Evolutionary conservation across 2,113 vertebrate species (phyloP), one percentile per base, ranked within the genome.

Genomic region (Accipiter virgatus): DNA sequence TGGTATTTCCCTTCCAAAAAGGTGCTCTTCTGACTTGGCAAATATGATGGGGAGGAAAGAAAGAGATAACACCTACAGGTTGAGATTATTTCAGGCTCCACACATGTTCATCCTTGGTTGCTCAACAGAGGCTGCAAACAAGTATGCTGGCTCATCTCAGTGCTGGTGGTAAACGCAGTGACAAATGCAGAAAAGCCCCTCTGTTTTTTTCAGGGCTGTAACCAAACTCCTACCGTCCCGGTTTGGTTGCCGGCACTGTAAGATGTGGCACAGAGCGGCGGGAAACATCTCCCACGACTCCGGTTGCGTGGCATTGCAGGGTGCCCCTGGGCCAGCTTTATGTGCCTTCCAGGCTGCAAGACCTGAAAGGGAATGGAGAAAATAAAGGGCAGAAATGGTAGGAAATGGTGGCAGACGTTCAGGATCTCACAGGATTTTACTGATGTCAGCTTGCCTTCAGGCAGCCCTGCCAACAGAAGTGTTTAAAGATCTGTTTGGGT

Each of bases 261-360:
- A 42, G 18, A 80, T 12, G 16, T 0, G 4, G 11, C 0, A 1
- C 23, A 32, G 19, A 84, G 36, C 13, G 4, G 1, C 1, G 6
- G 13, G 22, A 53, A 85, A 16, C 18, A 83, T 7, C 3, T 56
- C 47, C 16, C 0, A 0, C 0, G 0, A 45, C n/a, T 45, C 22
- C 1, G 0, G 11, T 67, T 66, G 42, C 7, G 3, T 17, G 22
- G 14, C 17, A 14, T 26, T 63, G 42, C 56, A 59, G 38, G 8
- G 19, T 73, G 31, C 11, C 18, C 16, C 16, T 2, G 6, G n/a
- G 22, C 4, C 19, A 77, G 29, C 16, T 47, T 43, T 87, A 25
- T 4, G 11, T 72, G 9, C 47, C 61, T 63, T 40, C 42, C 31
- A 71, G 50, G 5, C 38, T 86, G 32, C 88, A 59, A 59, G 70